A percentile compares a stretch with the other conserved stretches of the same genome.
These are phyloP conservation scores for Panthera tigris DNA, from an alignment of 2,113 vertebrate species.

Conservation along the genomic window DNA sequence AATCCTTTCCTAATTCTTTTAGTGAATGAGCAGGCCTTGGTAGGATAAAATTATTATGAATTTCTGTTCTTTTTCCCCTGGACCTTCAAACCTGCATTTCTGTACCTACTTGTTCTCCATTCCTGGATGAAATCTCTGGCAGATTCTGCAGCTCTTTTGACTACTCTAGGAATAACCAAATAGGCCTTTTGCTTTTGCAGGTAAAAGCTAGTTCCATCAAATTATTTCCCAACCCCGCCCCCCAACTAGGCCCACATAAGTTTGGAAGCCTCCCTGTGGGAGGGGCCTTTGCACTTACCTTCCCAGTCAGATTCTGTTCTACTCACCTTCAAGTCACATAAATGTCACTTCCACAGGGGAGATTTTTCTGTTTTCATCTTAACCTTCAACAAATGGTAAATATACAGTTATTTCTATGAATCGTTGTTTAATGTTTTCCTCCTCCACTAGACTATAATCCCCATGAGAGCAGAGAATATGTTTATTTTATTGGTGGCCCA, in stretches of 20 bases:
- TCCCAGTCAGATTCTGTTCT: background rate
- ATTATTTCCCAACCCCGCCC: background rate
- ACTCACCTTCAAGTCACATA: background rate
- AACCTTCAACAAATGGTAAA: background rate
- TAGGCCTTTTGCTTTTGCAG: background rate
- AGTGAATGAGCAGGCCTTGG: background rate
- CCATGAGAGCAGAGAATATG: background rate
- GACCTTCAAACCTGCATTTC: background rate
- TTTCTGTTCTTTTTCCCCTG: background rate
- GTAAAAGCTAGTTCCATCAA: background rate
- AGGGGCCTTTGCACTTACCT: background rate
- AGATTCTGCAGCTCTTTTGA: background rate
- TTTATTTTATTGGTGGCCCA: background rate
- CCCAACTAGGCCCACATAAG: background rate
- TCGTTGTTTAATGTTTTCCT: background rate
- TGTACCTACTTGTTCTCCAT: background rate
- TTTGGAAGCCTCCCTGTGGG: background rate
- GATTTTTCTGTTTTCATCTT: background rate
- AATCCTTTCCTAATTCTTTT: background rate
- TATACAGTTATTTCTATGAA: background rate
- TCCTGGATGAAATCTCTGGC: background rate
- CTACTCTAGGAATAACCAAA: background rate
- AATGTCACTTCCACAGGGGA: background rate
- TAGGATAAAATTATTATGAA: background rate
- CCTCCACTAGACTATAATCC: background rate